Evolutionary conservation across 1,140 invertebrate genomes (phyloP).

Genomic region (Drosophila elegans): DNA sequence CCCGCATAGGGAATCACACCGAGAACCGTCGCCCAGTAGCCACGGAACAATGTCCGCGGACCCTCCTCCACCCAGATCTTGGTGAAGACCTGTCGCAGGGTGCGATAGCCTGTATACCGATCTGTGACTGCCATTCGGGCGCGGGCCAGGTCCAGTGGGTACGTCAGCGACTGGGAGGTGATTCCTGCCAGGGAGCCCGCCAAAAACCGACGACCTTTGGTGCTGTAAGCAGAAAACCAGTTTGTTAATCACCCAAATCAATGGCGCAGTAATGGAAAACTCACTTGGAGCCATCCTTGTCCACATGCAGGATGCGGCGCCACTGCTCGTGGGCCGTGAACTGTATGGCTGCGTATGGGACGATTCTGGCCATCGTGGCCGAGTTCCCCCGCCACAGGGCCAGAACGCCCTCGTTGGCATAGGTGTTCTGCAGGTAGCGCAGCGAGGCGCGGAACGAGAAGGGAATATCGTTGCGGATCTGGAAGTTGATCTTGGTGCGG

Average conservation of each 20-base stretch:
- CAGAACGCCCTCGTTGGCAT: conserved; percentile 90
- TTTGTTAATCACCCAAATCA: background rate
- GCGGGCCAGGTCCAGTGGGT: conserved; percentile 97
- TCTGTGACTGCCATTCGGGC: conserved; percentile 98
- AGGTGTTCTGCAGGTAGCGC: conserved; percentile 90
- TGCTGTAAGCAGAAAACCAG: conserved; percentile 37
- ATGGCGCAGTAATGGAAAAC: conserved; percentile 37
- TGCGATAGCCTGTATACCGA: conserved; percentile 87
- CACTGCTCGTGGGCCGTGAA: conserved; percentile 99
- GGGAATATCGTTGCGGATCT: conserved; percentile 89
- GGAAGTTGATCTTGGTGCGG: conserved; percentile 99
- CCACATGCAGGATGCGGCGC: conserved; percentile 92
- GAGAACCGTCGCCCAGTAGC: conserved; percentile 95
- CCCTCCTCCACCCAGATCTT: conserved; percentile 94
- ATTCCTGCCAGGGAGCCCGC: conserved; percentile 97
- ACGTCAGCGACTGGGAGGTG: conserved; percentile 96
- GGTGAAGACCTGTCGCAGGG: conserved; percentile 90
- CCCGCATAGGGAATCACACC: conserved; percentile 99
- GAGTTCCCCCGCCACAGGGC: conserved; percentile 98
- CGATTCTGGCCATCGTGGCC: conserved; percentile 97
- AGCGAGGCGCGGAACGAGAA: conserved; percentile 93
- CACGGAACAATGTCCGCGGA: conserved; percentile 91
- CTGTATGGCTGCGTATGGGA: conserved; percentile 98
- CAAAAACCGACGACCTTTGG: conserved; percentile 88
- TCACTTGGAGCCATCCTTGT: conserved; percentile 87